phyloP scores from a whole-genome alignment of 2,888 invertebrate species.

The Hecatera dysodea region DNA sequence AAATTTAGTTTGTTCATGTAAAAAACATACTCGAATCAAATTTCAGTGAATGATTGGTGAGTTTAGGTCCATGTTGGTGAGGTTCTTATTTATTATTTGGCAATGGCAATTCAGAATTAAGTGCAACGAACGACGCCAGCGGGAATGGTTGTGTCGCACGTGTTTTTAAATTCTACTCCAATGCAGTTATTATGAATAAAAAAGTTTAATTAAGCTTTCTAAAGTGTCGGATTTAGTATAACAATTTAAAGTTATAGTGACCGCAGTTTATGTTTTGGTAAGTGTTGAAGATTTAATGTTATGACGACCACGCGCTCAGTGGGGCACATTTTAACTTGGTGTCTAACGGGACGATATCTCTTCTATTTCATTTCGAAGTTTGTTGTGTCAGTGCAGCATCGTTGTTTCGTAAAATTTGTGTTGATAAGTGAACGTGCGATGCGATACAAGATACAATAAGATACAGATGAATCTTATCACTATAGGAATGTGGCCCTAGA shows the following conservation, averaged over 20 bases:
- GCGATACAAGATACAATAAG: slow-evolving; percentile 7
- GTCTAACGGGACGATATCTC: slow-evolving; percentile 37
- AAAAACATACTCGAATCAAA: neutral
- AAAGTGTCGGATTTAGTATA: slow-evolving; percentile 47
- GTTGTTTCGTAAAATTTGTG: slow-evolving; percentile 12
- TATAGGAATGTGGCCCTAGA: slow-evolving; percentile 41
- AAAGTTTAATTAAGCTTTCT: slow-evolving; percentile 58
- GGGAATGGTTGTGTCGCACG: slow-evolving; percentile 75
- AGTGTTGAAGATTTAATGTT: slow-evolving; percentile 67
- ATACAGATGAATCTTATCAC: slow-evolving; percentile 32
- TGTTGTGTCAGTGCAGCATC: slow-evolving; percentile 26
- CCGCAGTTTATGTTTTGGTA: slow-evolving; percentile 74
- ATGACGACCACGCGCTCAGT: slow-evolving; percentile 75
- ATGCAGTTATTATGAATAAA: slow-evolving; percentile 69
- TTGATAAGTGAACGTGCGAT: slow-evolving; percentile 15
- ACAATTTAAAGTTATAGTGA: slow-evolving; percentile 49
- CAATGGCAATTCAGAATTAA: slow-evolving; percentile 67
- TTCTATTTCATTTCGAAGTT: slow-evolving; percentile 39
- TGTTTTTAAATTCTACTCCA: slow-evolving; percentile 67
- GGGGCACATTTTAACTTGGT: slow-evolving; percentile 70
- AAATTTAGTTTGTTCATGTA: neutral
- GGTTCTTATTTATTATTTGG: slow-evolving; percentile 33
- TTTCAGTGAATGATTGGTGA: neutral
- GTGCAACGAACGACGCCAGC: slow-evolving; percentile 74
- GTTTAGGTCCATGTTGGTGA: too few relatives aligned